Percentiles rank a stretch among this genome's conserved stretches.
phyloP scores from a whole-genome alignment of 2,113 vertebrate species.

The Dasyprocta punctata region DNA sequence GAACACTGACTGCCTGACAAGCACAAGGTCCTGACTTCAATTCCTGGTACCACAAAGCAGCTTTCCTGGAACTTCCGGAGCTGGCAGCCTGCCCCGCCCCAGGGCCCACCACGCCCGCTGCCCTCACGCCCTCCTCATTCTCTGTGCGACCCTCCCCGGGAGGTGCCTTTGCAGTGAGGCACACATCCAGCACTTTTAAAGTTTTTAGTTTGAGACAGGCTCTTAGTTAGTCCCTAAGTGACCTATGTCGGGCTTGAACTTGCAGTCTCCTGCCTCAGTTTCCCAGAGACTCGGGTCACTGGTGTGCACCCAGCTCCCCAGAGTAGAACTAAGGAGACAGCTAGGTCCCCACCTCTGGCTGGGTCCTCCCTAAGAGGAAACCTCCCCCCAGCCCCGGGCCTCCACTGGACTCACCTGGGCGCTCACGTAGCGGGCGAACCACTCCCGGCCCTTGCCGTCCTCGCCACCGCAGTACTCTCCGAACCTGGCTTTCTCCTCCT shows the following conservation, averaged over 20 bases:
- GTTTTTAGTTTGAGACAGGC: not conserved
- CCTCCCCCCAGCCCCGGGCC: not conserved
- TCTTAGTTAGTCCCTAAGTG: not conserved
- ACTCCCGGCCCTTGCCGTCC: slow-evolving; percentile 94
- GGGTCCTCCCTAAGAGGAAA: not conserved
- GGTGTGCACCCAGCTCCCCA: not conserved
- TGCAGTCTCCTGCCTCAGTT: not conserved
- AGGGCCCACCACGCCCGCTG: not conserved
- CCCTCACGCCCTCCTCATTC: not conserved
- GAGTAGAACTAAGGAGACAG: not conserved
- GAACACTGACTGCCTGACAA: too few relatives aligned
- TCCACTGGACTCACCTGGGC: slow-evolving; percentile 80
- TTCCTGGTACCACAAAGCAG: not conserved
- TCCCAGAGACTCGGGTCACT: not conserved
- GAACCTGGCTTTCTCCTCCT: slow-evolving; percentile 96
- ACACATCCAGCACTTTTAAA: not conserved
- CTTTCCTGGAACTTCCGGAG: too few relatives aligned
- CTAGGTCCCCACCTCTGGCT: not conserved
- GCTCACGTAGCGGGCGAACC: slow-evolving; percentile 96
- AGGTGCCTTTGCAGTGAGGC: not conserved
- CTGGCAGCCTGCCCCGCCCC: not conserved
- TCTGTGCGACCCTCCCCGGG: not conserved
- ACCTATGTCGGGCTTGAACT: not conserved
- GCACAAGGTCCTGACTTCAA: too few relatives aligned
- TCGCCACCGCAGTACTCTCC: slow-evolving; percentile 94